A percentile compares a stretch with the other conserved stretches of the same genome.
Evolutionary conservation across 2,888 invertebrate species (phyloP).

Genomic region (Endotricha flammealis): DNA sequence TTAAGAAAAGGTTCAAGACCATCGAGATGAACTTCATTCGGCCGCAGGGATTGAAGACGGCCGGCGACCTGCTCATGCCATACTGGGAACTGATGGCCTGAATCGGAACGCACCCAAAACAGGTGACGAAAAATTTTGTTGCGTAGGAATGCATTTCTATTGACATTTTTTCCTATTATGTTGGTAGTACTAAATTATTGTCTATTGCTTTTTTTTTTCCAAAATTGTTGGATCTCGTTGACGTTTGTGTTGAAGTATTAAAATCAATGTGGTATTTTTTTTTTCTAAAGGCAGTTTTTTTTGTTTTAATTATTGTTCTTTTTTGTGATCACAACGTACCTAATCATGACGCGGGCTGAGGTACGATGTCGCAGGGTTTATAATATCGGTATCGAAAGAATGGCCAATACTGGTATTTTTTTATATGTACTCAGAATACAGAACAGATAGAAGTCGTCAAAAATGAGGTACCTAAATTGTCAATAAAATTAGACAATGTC

Average conservation of each 20-base stretch:
- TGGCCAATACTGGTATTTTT: too few species aligned
- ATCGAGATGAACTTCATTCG: slow-evolving; percentile 87
- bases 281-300: slow-evolving; percentile 2
- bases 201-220: background rate
- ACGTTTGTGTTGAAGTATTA: slow-evolving; percentile 7
- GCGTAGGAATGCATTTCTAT: slow-evolving; percentile 7
- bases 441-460: too few species aligned
- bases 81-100: slow-evolving; percentile 80
- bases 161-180: slow-evolving; percentile 1
- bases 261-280: slow-evolving; percentile 6
- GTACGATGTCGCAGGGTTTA: too few species aligned
- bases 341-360: too few species aligned
- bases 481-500: too few species aligned
- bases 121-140: background rate
- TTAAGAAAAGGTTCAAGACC: slow-evolving; percentile 84
- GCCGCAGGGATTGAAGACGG: slow-evolving; percentile 80
- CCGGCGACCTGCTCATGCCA: slow-evolving; percentile 80
- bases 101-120: slow-evolving; percentile 14
- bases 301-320: too few species aligned
- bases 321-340: too few species aligned
- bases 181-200: slow-evolving; percentile 1
- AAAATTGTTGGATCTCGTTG: background rate
- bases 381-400: too few species aligned
- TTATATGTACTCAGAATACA: too few species aligned
- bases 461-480: too few species aligned